Conservation (phyloP, 1,140 invertebrate genomes). For the Melitaea cinxia region DNA sequence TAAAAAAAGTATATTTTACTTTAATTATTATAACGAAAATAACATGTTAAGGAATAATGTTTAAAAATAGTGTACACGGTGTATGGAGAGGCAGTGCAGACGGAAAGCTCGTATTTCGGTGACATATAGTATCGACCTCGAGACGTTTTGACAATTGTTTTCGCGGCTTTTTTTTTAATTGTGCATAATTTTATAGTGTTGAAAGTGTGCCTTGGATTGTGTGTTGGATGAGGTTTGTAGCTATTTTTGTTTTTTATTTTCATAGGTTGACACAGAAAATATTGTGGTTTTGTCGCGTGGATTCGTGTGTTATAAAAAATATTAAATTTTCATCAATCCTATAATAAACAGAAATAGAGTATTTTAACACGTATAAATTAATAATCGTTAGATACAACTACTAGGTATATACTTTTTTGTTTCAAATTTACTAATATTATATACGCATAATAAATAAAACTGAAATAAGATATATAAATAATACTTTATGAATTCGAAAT, state of each 20-base stretch:
- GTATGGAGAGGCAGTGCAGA: conserved; percentile 38
- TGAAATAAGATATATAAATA: background rate
- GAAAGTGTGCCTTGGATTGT: conserved; percentile 36
- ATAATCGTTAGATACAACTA: no score
- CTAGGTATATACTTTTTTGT: no score
- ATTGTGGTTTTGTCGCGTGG: background rate
- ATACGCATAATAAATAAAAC: no score
- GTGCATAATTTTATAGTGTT: conserved; percentile 40
- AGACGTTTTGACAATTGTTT: conserved; percentile 45
- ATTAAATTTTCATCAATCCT: no score
- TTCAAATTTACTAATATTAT: no score
- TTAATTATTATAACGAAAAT: conserved; percentile 2
- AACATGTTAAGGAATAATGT: conserved; percentile 47
- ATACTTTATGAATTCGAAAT: no score
- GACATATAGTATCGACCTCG: conserved; percentile 54
- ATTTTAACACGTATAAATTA: no score
- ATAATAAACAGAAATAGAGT: no score
- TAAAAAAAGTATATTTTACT: background rate
- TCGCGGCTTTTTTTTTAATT: conserved; percentile 49
- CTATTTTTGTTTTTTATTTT: conserved; percentile 20
- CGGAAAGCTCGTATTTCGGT: conserved; percentile 51
- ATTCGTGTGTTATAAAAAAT: no score
- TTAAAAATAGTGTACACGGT: conserved; percentile 55
- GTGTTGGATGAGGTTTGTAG: conserved; percentile 30
- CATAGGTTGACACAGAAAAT: conserved; percentile 1